Evolutionary conservation across 2,888 invertebrate genomes (phyloP).

Genomic region (Platerodrilus igneus): DNA sequence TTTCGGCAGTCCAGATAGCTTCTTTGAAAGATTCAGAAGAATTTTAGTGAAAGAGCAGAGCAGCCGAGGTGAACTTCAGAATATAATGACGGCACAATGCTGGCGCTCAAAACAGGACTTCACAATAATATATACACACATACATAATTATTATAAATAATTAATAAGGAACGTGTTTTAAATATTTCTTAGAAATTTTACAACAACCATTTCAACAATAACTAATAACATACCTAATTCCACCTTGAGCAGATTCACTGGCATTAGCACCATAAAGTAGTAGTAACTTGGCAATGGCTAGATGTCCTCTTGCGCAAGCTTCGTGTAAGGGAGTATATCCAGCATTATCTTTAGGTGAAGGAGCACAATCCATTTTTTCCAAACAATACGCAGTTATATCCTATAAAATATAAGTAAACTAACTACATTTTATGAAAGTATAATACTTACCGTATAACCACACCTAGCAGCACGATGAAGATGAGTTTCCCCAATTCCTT

Average conservation of each 20-base stretch:
- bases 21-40: too few relatives aligned
- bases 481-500: slow-evolving; percentile 89
- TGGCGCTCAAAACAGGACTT: too few relatives aligned
- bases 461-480: slow-evolving; percentile 87
- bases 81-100: too few relatives aligned
- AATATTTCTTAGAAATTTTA: background rate
- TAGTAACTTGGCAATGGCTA: slow-evolving; percentile 79
- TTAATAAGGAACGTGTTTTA: too few relatives aligned
- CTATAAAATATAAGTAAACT: slow-evolving; percentile 46
- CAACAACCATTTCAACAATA: too few relatives aligned
- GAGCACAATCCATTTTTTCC: slow-evolving; percentile 75
- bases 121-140: too few relatives aligned
- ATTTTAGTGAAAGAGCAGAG: too few relatives aligned
- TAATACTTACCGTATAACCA: slow-evolving; percentile 71
- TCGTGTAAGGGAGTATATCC: slow-evolving; percentile 92
- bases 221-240: slow-evolving; percentile 72
- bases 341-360: slow-evolving; percentile 88
- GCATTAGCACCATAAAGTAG: slow-evolving; percentile 87
- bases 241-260: slow-evolving; percentile 87
- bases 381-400: slow-evolving; percentile 88
- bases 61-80: too few relatives aligned
- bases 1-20: too few relatives aligned
- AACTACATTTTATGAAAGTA: slow-evolving; percentile 6
- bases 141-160: too few relatives aligned
- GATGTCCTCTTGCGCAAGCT: slow-evolving; percentile 82